phyloP scores from a whole-genome alignment of 23 tunicate genomes.

The Styela plicata region DNA sequence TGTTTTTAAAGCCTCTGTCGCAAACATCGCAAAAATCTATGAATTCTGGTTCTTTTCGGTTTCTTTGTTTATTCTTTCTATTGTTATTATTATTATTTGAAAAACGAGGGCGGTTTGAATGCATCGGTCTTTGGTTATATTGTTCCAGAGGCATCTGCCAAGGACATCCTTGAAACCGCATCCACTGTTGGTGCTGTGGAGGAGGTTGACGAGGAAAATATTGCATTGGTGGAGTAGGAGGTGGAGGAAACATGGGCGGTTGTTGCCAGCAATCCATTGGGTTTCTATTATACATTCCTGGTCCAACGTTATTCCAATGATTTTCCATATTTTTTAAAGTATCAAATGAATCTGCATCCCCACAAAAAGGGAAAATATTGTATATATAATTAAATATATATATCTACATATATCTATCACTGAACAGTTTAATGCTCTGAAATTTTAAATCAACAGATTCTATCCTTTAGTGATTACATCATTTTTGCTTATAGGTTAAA shows the following conservation, averaged over 20 bases:
- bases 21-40: constrained; percentile 90
- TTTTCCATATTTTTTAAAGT: not conserved
- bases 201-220: not conserved
- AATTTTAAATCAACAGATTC: too few species aligned
- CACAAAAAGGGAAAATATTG: too few species aligned
- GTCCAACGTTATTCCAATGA: not conserved
- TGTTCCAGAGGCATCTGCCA: not conserved
- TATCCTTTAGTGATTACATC: too few species aligned
- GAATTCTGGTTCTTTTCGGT: constrained; percentile 37
- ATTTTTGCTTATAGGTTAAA: too few species aligned
- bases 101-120: not conserved
- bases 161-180: not conserved
- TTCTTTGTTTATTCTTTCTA: not conserved
- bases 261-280: not conserved
- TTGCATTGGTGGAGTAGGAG: too few species aligned
- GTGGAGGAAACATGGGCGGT: not conserved
- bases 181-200: not conserved
- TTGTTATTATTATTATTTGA: not conserved
- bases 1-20: constrained; percentile 74
- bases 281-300: not conserved
- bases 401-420: too few species aligned
- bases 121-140: not conserved
- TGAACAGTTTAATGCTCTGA: too few species aligned
- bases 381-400: too few species aligned
- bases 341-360: too few species aligned